Conservation (phyloP, 2,797 vertebrate species). For the Onychomys leucogaster region DNA sequence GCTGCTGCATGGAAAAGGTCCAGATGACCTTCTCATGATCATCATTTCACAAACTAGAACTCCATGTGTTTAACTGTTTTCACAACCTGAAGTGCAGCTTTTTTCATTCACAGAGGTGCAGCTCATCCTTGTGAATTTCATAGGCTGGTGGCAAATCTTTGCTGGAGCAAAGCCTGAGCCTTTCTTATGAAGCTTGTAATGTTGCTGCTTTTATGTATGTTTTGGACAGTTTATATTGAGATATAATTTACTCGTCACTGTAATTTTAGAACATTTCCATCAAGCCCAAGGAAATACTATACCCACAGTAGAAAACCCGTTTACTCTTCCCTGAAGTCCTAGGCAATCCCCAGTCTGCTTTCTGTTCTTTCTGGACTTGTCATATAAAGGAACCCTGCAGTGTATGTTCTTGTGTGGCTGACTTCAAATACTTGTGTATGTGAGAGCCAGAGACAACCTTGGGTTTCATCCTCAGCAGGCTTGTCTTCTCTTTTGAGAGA, state of each 20-base stretch:
- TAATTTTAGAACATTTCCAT: slow-evolving; percentile 19
- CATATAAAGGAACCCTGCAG: background rate
- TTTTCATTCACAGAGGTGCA: background rate
- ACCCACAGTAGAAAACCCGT: background rate
- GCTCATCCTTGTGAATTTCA: slow-evolving; percentile 24
- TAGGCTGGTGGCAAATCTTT: background rate
- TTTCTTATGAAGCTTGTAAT: slow-evolving; percentile 22
- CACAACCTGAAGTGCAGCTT: background rate
- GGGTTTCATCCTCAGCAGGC: background rate
- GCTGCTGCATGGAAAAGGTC: background rate
- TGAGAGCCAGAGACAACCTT: background rate
- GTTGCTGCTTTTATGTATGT: background rate
- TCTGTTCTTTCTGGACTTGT: slow-evolving; percentile 6
- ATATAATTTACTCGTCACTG: background rate
- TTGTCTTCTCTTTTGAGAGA: background rate
- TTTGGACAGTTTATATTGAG: slow-evolving; percentile 8
- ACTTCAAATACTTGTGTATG: background rate
- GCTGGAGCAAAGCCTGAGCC: background rate
- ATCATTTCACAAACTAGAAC: background rate
- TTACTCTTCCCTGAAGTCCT: background rate
- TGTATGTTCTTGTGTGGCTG: background rate
- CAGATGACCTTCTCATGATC: background rate
- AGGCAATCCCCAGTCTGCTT: background rate
- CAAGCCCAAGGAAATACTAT: background rate
- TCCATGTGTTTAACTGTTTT: slow-evolving; percentile 12